phyloP scores from a whole-genome alignment of 2,113 vertebrate genomes.

The Platichthys stellatus region DNA sequence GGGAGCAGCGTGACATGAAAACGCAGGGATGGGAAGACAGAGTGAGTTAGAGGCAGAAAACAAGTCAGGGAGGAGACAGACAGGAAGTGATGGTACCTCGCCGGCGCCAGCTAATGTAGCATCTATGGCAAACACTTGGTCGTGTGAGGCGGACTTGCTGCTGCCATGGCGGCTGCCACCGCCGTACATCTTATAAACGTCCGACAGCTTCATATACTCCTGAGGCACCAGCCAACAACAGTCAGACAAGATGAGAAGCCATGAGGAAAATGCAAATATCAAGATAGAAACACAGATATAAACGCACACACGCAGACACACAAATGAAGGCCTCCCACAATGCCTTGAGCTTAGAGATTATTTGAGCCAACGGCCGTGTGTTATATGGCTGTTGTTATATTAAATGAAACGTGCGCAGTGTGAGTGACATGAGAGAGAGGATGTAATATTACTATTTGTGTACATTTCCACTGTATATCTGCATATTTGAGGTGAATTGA shows the following conservation, averaged over 20 bases:
- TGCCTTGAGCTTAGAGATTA: not conserved
- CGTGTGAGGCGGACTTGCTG: constrained; percentile 63
- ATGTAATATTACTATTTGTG: no score
- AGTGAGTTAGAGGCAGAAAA: constrained; percentile 20
- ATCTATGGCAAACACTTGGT: constrained; percentile 75
- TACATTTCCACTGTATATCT: no score
- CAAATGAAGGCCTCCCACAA: not conserved
- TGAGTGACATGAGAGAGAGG: no score
- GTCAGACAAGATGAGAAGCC: constrained; percentile 58
- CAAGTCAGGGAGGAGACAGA: constrained; percentile 27
- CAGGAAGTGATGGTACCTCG: constrained; percentile 81
- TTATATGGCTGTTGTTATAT: not conserved
- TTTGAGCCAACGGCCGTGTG: not conserved
- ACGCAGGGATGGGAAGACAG: not conserved
- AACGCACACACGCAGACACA: not conserved
- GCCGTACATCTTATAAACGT: constrained; percentile 85
- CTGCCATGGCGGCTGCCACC: constrained; percentile 29
- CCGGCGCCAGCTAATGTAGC: constrained; percentile 74
- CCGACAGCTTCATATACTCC: constrained; percentile 87
- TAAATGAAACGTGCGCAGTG: no score
- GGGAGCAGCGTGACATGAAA: constrained; percentile 52
- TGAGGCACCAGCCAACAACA: constrained; percentile 58
- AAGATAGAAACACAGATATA: no score
- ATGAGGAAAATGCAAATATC: constrained; percentile 26
- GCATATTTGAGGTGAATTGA: not conserved